Base-by-base conservation (phyloP, 2,113 vertebrate species). In the Cynoglossus semilaevis region DNA sequence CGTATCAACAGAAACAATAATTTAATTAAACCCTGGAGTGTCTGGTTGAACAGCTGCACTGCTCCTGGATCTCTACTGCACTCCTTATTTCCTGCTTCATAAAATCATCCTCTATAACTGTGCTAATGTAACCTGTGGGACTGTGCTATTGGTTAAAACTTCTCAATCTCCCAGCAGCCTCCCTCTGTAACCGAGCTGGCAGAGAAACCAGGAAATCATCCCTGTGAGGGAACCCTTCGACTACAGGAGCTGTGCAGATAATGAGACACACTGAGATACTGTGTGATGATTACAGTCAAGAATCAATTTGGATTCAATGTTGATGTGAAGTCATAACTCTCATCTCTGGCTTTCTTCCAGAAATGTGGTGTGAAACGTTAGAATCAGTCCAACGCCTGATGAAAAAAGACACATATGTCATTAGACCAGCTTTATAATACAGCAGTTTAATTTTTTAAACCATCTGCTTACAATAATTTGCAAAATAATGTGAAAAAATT, bases 1-100 rank as follows among this genome's bases (percentile, higher is more conserved):
- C 6, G 64, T 44, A 76, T 43, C 69, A 29, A 64, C 66, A 67
- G 40, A 62, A 46, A 64, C 15, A 52, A 10, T 54, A 8, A 40
- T 69, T 67, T 71, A 68, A 48, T 73, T 59, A 70, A 40, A 45
- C 52, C 54, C 34, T 7, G 6, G 22, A 42, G 68, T 38, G 22
- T 3, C 60, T 69, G 34, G 51, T 60, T 60, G 34, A 40, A 51
- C 63, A 61, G 67, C 68, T 65, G 60, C 45, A 44, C 36, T 35
- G 42, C 29, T 50, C 35, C 41, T 44, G 15, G 51, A 36, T 63
- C 47, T 48, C 13, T 5, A n/a, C 35, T 35, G 46, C 12, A 29
- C 19, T 14, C 29, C 38, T 44, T n/a, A 22, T 8, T 44, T 29
- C 7, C 15, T 53, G 17, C 53, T 54, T 34, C 7, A 52, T 43